Conservation (phyloP, 2,888 invertebrate genomes). For the Celastrina argiolus region DNA sequence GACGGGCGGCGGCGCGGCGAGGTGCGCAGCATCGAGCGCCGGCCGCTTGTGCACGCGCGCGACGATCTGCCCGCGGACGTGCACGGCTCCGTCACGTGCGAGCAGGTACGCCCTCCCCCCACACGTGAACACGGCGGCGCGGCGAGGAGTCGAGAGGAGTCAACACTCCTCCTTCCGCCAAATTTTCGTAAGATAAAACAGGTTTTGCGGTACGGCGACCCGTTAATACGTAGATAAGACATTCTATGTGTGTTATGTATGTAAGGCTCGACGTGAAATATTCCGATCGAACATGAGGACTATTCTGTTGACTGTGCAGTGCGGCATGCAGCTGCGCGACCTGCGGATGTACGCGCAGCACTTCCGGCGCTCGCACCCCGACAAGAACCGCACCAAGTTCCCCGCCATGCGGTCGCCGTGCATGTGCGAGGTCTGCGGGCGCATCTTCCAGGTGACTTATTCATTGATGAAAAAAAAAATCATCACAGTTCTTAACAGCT, state of each 20-base stretch:
- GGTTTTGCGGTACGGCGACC: too few relatives aligned
- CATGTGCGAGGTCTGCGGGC: conserved; percentile 59
- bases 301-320: conserved; percentile 41
- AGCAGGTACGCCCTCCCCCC: too few relatives aligned
- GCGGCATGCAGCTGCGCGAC: conserved; percentile 57
- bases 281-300: too few relatives aligned
- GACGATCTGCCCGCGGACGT: conserved; percentile 31
- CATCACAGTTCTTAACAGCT: too few relatives aligned
- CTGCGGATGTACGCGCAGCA: conserved; percentile 62
- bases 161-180: too few relatives aligned
- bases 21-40: conserved; percentile 47
- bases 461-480: too few relatives aligned
- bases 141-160: too few relatives aligned
- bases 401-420: conserved; percentile 63
- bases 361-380: conserved; percentile 63
- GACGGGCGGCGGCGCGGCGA: conserved; percentile 46
- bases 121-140: too few relatives aligned
- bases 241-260: too few relatives aligned
- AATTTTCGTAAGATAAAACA: too few relatives aligned
- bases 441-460: conserved; percentile 70
- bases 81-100: conserved; percentile 54
- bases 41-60: conserved; percentile 49
- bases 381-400: conserved; percentile 65
- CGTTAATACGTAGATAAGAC: too few relatives aligned
- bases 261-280: too few relatives aligned